Evolutionary conservation across 2,797 vertebrate species (phyloP), one percentile per base, ranked within the genome.

Genomic region (Tokudaia tokunoshimensis): DNA sequence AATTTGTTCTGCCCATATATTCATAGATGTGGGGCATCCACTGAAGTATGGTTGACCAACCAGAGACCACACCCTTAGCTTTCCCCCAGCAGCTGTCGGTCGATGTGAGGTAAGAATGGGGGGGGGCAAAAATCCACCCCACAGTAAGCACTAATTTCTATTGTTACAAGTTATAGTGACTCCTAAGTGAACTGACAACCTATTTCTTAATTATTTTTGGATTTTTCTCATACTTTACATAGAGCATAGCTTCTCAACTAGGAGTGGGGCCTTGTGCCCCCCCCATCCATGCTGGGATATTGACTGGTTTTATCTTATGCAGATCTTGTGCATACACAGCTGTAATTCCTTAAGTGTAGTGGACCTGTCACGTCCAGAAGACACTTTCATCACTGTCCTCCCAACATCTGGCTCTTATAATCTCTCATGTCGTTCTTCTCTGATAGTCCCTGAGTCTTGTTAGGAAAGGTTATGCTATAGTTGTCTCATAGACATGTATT

Each of bases 181-280:
- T 72, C 10, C n/a, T 50, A 10, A 37, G 34, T 63, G 17, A 95
- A 93, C 50, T 47, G 65, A 67, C 20, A 61, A 11, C 22, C 2
- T 34, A 85, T 41, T 93, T 90, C 44, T n/a, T 76, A 93, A 44
- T 90, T 92, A 24, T 50, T 70, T 78, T 95, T 20, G 67, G n/a
- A 89, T 67, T 22, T 26, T 87, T 84, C 37, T 91, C 75, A 81
- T 75, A 9, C 34, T 52, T 74, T 52, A 74, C 26, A 57, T 59
- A 88, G 24, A 57, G 37, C 20, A 24, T 7, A 88, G 24, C 24
- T 87, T 6, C 31, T 74, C 34, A 57, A 26, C n/a, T 31, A 20
- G 5, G 52, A 26, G 9, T 41, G 50, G 15, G n/a, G 50, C 4
- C 52, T 74, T 41, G 2, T 57, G 85, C n/a, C 50, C 67, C 47